Evolutionary conservation across 1,140 invertebrate species (phyloP), one percentile per base, ranked within the genome.

Genomic region (Microplitis demolitor): DNA sequence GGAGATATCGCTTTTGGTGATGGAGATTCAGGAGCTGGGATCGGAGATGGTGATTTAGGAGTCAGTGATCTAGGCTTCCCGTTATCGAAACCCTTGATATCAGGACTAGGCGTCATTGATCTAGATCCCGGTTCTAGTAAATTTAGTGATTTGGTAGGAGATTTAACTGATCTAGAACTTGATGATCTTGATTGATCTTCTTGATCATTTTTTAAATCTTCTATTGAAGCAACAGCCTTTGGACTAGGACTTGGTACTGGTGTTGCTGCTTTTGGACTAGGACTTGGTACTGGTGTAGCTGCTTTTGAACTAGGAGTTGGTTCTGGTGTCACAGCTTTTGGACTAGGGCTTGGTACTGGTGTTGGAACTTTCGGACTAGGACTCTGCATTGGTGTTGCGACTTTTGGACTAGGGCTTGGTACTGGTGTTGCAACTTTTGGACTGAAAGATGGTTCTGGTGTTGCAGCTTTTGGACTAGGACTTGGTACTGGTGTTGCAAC

Each of bases 71-170:
- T 64, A 4, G 50, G 66, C 13, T 62, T 63, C 1, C 72, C 67
- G 54, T 73, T 69, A 53, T 73, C 66, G 24, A 69, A 73, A 11
- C 72, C 72, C 33, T 69, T 24, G 13, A 69, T 24, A 0, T 16
- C 58, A 13, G 72, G 35, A 1, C 24, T 16, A 33, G 66, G 31
- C 9, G 37, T n/a, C 9, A 50, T 2, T 3, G n/a, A 33, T 14
- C 11, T n/a, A 6, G 66, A 67, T 54, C 50, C 11, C 11, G 50
- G 13, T 16, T 39, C 50, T 4, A 51, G 51, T 34, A 45, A 66
- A 16, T 63, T 56, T 24, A 13, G n/a, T 13, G 53, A 56, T 5
- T 14, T 56, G n/a, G 53, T 56, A 24, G 53, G n/a, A 56, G 53
- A 56, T 16, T 14, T 56, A 33, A 13, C 3, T 34, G 9, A 62